Evolutionary conservation across 2,888 invertebrate species (phyloP).

Genomic region (Acanthosepion pharaonis): DNA sequence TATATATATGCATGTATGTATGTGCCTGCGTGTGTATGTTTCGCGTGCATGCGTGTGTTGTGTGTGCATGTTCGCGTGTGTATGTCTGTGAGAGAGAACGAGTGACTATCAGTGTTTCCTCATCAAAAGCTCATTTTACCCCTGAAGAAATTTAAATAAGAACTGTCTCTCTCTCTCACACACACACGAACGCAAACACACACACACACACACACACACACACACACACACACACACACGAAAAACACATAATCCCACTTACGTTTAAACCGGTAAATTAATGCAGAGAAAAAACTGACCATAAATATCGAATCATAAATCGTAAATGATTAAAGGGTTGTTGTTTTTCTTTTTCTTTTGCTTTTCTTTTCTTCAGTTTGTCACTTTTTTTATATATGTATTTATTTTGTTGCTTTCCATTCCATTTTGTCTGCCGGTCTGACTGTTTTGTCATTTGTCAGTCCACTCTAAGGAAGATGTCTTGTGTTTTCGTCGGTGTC

Average conservation of each 20-base stretch:
- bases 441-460: not conserved
- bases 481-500: not conserved
- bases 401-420: not conserved
- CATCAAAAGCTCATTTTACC: too few species aligned
- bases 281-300: not conserved
- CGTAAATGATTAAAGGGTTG: not conserved
- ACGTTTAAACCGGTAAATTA: not conserved
- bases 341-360: not conserved
- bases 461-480: not conserved
- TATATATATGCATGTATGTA: too few species aligned
- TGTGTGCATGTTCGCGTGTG: too few species aligned
- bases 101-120: too few species aligned
- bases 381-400: not conserved
- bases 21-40: not conserved
- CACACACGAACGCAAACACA: too few species aligned
- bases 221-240: not conserved
- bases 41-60: too few species aligned
- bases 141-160: too few species aligned
- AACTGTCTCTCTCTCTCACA: too few species aligned
- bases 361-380: not conserved
- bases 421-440: not conserved
- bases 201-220: not conserved
- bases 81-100: too few species aligned
- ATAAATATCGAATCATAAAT: not conserved
- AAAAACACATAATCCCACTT: not conserved